Conservation (phyloP, 2,888 invertebrate species). For the Himalopsyche anomala region DNA sequence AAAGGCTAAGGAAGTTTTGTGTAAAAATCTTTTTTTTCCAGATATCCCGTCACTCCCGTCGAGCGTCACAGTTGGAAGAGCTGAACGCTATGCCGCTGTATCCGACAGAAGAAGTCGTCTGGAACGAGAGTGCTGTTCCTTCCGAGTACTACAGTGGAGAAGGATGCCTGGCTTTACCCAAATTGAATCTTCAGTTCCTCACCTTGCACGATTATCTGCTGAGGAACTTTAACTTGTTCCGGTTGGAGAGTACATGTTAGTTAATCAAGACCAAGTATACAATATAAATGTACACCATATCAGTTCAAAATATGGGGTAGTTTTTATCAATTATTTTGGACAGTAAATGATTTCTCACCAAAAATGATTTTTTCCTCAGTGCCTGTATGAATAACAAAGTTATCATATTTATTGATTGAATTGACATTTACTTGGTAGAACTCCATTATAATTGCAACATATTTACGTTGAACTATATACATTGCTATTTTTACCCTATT, state of each 20-base stretch:
- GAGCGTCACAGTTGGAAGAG: slow-evolving; percentile 94
- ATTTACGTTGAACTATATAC: too few species aligned
- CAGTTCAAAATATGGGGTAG: too few species aligned
- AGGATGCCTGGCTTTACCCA: slow-evolving; percentile 96
- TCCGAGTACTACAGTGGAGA: slow-evolving; percentile 98
- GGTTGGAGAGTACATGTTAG: slow-evolving; percentile 96
- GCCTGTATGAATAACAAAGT: too few species aligned
- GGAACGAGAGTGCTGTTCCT: slow-evolving; percentile 99
- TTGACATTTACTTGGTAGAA: too few species aligned
- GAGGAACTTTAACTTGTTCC: slow-evolving; percentile 97
- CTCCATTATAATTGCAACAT: too few species aligned
- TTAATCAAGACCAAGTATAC: not conserved
- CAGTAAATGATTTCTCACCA: too few species aligned
- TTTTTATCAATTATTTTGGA: too few species aligned
- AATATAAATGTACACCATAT: too few species aligned
- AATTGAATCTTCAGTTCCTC: slow-evolving; percentile 97
- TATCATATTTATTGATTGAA: too few species aligned
- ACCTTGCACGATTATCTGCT: slow-evolving; percentile 98
- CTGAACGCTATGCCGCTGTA: slow-evolving; percentile 99
- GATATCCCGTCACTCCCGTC: slow-evolving; percentile 90
- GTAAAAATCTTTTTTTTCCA: slow-evolving; percentile 68
- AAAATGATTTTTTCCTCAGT: too few species aligned
- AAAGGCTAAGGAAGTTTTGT: too few species aligned
- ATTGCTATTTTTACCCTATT: too few species aligned
- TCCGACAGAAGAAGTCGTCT: slow-evolving; percentile 98